Conservation (phyloP, 2,888 invertebrate species). For the Machimus atricapillus region DNA sequence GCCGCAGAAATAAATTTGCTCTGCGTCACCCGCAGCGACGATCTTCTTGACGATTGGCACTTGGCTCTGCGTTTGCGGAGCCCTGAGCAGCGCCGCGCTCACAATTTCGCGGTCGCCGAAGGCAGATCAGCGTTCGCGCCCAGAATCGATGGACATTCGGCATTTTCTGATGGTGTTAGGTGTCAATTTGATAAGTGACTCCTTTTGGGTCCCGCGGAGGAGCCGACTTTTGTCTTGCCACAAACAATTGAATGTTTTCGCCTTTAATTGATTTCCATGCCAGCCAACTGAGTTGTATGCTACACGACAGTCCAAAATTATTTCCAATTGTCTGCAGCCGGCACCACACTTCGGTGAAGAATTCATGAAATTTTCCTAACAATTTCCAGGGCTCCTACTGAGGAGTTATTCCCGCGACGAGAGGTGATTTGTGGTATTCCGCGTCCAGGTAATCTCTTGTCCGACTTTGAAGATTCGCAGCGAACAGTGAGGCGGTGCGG, state of each 20-base stretch:
- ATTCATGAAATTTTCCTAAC: constrained; percentile 36
- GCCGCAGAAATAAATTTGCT: not conserved
- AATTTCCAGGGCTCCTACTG: not conserved
- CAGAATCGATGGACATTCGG: constrained; percentile 34
- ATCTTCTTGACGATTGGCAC: not conserved
- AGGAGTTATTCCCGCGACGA: not conserved
- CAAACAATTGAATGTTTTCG: constrained; percentile 39
- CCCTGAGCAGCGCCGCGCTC: not conserved
- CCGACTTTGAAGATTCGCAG: constrained; percentile 12
- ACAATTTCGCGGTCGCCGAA: not conserved
- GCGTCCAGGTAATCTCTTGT: not conserved
- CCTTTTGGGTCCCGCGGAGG: not conserved
- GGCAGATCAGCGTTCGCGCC: not conserved
- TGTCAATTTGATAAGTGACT: constrained; percentile 42
- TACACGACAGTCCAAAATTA: constrained; percentile 37
- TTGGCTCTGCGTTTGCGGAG: not conserved
- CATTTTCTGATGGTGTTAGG: constrained; percentile 41
- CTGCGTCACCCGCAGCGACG: not conserved
- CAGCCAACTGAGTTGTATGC: constrained; percentile 31
- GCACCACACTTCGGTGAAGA: constrained; percentile 5
- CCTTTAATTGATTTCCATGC: constrained; percentile 41
- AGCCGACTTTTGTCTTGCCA: constrained; percentile 28
- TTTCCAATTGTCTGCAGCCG: constrained; percentile 38
- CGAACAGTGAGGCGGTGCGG: not conserved
- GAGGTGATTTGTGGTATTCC: constrained; percentile 21